Base-by-base conservation (phyloP, 2,888 invertebrate species). In the Ophraella communa region DNA sequence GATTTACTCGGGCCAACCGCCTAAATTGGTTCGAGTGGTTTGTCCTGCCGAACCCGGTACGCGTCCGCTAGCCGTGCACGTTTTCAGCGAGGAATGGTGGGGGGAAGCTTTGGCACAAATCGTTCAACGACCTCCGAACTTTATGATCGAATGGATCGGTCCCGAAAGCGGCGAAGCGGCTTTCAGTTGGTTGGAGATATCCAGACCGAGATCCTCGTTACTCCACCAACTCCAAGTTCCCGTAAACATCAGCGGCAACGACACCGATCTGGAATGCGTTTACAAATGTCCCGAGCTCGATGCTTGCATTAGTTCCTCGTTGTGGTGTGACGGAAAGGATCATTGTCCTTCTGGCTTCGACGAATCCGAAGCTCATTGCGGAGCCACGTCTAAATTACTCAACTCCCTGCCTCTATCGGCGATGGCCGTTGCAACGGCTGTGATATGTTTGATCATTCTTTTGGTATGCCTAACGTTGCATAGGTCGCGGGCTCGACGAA, bases 11-110 rank as follows among this genome's bases (percentile, higher is more conserved):
- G 92, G 93, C 45, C 85, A 87, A 74, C 89, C 91, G 4, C 84
- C 86, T 1, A 84, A 87, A 76, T 76, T 89, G 68, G 77, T 88
- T 70, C 56, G 67, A 18, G 91, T 90, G 10, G 86, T 93, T 33
- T 94, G 93, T 76, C 93, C 93, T 0, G 87, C 88, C 0, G 87
- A 88, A 71, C 89, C 88, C 4, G 89, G 88, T 17, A 86, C 88
- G 4, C 83, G 87, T 27, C 88, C 88, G 39, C 86, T 88, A 66
- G 88, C 89, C 1, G 87, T 93, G 66, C 92, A 92, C 73, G 87
- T 93, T 67, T 93, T 93, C 83, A 91, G 91, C 33, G 92, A 89
- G 76, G 92, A 92, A 79, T 93, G 93, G 93, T 85, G 85, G 75
- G 85, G 85, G 0, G 81, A 81, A 44, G 82, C 82, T 39, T 68